These are phyloP conservation scores for Stigmatopora nigra DNA, from an alignment of 2,113 vertebrate genomes.

Conservation along the genomic window DNA sequence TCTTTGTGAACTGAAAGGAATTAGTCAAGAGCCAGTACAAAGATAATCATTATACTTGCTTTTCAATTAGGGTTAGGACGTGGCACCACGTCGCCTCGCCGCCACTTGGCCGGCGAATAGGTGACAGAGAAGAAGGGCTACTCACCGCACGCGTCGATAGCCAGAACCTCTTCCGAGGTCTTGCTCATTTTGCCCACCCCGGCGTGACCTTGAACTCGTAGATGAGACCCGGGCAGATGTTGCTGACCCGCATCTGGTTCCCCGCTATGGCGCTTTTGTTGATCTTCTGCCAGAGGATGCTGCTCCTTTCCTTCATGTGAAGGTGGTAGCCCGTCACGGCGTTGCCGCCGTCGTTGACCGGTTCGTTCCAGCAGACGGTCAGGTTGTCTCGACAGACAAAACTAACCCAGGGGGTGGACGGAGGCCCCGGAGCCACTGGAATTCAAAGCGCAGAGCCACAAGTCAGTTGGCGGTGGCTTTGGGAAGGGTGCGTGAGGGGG, in stretches of 20 bases:
- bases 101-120: too few relatives aligned
- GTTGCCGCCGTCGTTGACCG: slow-evolving; percentile 88
- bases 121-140: slow-evolving; percentile 17
- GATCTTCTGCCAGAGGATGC: slow-evolving; percentile 92
- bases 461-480: background rate
- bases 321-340: slow-evolving; percentile 85
- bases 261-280: slow-evolving; percentile 88
- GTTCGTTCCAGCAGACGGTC: slow-evolving; percentile 91
- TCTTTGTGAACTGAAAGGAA: too few relatives aligned
- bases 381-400: slow-evolving; percentile 85
- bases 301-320: slow-evolving; percentile 98
- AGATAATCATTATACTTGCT: too few relatives aligned
- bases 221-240: slow-evolving; percentile 86
- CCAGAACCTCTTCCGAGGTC: slow-evolving; percentile 90
- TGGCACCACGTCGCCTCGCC: too few relatives aligned
- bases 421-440: slow-evolving; percentile 87
- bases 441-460: slow-evolving; percentile 22
- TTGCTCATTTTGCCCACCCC: slow-evolving; percentile 93
- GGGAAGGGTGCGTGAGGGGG: too few relatives aligned
- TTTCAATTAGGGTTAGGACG: too few relatives aligned
- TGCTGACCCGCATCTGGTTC: slow-evolving; percentile 88
- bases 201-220: slow-evolving; percentile 96
- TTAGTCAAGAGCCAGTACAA: too few relatives aligned
- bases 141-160: slow-evolving; percentile 96
- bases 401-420: slow-evolving; percentile 89